Percentiles rank a stretch among this genome's conserved stretches.
These are phyloP conservation scores for Sus cebifrons DNA, from an alignment of 2,797 vertebrate species.

Conservation along the genomic window DNA sequence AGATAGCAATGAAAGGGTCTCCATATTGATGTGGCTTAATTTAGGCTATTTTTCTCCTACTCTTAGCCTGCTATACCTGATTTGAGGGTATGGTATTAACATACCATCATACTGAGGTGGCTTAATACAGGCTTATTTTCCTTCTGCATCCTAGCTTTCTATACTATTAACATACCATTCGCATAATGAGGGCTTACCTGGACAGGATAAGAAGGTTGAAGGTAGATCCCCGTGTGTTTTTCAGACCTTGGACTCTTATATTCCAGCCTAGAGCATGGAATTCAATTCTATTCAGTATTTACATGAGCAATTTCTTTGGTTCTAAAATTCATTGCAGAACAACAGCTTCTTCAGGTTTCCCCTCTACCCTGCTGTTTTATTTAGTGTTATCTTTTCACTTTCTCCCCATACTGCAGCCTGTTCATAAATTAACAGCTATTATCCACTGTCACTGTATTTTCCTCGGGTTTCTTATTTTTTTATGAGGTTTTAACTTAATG, in stretches of 20 bases:
- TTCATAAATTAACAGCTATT: neutral
- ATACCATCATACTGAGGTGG: neutral
- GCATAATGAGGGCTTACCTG: conserved; percentile 24
- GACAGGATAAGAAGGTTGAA: conserved; percentile 13
- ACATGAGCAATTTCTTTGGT: conserved; percentile 28
- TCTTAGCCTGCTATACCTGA: conserved; percentile 1
- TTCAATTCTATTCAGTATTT: conserved; percentile 58
- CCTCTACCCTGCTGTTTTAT: conserved; percentile 19
- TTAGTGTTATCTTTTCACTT: conserved; percentile 43
- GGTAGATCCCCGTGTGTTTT: conserved; percentile 6
- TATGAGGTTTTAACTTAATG: conserved; percentile 27
- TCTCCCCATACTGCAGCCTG: neutral
- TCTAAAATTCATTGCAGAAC: conserved; percentile 60
- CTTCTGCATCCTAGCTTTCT: neutral
- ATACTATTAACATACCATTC: conserved; percentile 6
- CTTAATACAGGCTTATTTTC: conserved; percentile 54
- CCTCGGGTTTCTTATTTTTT: conserved; percentile 12
- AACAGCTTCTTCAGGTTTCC: conserved; percentile 27
- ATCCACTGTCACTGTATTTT: conserved; percentile 13
- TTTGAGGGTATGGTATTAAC: neutral
- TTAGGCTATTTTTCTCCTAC: conserved; percentile 59
- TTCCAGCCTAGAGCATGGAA: neutral
- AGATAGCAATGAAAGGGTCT: conserved; percentile 41
- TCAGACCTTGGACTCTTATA: conserved; percentile 16
- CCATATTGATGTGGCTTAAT: conserved; percentile 33